A percentile compares a stretch with the other conserved stretches of the same genome.
Conservation (phyloP, 2,797 vertebrate genomes). For the Halcyon chelicuti region DNA sequence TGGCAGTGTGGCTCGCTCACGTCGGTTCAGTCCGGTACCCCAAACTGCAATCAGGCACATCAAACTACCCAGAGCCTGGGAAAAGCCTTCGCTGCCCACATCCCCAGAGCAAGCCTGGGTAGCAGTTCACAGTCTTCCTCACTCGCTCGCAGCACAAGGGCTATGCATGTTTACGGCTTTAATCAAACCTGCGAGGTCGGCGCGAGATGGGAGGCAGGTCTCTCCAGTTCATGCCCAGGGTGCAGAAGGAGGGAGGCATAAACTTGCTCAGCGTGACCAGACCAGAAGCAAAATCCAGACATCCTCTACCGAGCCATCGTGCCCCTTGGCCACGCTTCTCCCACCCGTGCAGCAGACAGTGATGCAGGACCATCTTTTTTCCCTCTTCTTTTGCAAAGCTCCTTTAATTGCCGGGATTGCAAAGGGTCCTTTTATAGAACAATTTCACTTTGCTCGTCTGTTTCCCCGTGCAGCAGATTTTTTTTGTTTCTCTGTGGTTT, state of each 20-base stretch:
- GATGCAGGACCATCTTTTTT: neutral
- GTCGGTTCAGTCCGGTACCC: fast-evolving
- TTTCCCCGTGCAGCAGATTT: neutral
- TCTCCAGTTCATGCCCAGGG: neutral
- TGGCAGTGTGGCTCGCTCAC: fast-evolving
- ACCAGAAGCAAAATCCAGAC: neutral
- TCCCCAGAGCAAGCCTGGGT: neutral
- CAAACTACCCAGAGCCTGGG: neutral
- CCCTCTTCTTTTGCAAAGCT: neutral
- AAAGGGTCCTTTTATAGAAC: neutral
- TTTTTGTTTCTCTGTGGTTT: neutral
- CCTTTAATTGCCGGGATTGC: neutral
- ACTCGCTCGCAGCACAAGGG: neutral
- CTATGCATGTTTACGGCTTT: neutral
- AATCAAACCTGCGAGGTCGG: neutral
- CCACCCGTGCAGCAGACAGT: fast-evolving
- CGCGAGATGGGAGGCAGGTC: fast-evolving
- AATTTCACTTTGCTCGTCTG: neutral
- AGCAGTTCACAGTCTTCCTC: fast-evolving
- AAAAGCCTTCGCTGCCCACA: neutral
- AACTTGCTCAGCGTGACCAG: fast-evolving
- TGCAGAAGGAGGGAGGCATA: neutral
- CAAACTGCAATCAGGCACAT: neutral
- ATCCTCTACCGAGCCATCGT: fast-evolving
- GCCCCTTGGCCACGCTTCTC: fast-evolving